Conservation (phyloP, 1,140 invertebrate genomes). For the Asobara japonica region DNA sequence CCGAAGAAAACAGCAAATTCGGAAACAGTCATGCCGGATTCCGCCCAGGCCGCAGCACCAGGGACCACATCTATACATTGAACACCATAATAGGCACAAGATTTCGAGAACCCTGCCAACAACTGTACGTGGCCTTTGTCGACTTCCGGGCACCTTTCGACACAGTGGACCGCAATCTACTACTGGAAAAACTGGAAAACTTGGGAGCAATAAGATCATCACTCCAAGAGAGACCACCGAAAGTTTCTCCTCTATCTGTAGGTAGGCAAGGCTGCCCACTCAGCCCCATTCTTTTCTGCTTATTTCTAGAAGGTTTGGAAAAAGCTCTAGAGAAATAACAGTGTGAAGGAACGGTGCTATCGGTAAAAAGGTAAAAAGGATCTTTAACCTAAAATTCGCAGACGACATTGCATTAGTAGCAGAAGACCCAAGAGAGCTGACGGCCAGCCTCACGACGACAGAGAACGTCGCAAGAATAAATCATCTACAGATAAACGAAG, state of each 20-base stretch:
- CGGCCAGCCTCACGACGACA: not conserved
- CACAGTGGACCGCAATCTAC: not conserved
- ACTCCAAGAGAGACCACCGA: not conserved
- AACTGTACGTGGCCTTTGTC: conserved; percentile 7
- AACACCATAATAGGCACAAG: conserved; percentile 18
- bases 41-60: conserved; percentile 4
- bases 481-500: conserved; percentile 8
- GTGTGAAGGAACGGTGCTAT: conserved; percentile 14
- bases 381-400: conserved; percentile 19
- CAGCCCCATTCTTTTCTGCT: not conserved
- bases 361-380: conserved; percentile 10
- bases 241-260: not conserved
- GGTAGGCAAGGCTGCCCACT: conserved; percentile 1
- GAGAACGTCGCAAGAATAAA: conserved; percentile 18
- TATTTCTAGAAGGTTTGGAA: conserved; percentile 24
- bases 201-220: not conserved
- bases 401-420: conserved; percentile 18
- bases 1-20: not conserved
- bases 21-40: conserved; percentile 24
- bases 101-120: not conserved
- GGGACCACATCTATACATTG: conserved; percentile 26
- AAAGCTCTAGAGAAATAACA: conserved; percentile 3
- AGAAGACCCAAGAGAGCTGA: too few relatives aligned
- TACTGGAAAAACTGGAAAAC: not conserved
- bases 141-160: too few relatives aligned